These are phyloP conservation scores for Arrhopalites spinosus DNA, from an alignment of 2,888 invertebrate species.

Conservation along the genomic window DNA sequence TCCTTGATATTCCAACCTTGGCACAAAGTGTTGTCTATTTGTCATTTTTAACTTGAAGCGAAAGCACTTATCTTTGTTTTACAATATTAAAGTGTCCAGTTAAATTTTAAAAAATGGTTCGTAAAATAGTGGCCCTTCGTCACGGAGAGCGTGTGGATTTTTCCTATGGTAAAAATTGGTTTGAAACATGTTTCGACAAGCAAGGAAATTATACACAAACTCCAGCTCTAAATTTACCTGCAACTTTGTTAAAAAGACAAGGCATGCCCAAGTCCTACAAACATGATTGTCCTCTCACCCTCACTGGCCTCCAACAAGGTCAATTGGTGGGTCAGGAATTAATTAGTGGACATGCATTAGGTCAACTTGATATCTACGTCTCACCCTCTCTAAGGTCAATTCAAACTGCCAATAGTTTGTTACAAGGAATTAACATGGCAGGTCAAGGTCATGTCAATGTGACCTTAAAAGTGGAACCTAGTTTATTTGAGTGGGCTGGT, in stretches of 20 bases:
- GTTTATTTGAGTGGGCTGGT: slow-evolving; percentile 89
- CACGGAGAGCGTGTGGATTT: slow-evolving; percentile 96
- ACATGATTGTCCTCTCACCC: slow-evolving; percentile 88
- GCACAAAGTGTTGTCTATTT: no score
- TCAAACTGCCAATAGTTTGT: slow-evolving; percentile 71
- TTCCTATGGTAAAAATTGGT: slow-evolving; percentile 84
- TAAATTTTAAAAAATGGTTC: no score
- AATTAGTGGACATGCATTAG: no score
- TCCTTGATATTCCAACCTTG: no score
- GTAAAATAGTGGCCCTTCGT: no score
- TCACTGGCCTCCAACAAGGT: slow-evolving; percentile 83
- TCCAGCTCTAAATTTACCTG: slow-evolving; percentile 91
- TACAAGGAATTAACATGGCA: slow-evolving; percentile 60
- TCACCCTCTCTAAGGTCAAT: slow-evolving; percentile 90
- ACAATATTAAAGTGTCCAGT: no score
- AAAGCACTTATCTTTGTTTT: no score
- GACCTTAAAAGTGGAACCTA: slow-evolving; percentile 74
- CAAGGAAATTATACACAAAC: slow-evolving; percentile 70
- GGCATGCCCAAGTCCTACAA: slow-evolving; percentile 74
- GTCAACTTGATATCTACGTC: slow-evolving; percentile 72
- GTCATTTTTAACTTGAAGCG: no score
- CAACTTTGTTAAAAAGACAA: slow-evolving; percentile 70
- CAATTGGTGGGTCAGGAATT: slow-evolving; percentile 75
- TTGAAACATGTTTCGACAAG: slow-evolving; percentile 81
- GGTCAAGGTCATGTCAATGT: slow-evolving; percentile 41